Evolutionary conservation across 2,113 vertebrate species (phyloP).

Genomic region (Syngnathoides biaculeatus): DNA sequence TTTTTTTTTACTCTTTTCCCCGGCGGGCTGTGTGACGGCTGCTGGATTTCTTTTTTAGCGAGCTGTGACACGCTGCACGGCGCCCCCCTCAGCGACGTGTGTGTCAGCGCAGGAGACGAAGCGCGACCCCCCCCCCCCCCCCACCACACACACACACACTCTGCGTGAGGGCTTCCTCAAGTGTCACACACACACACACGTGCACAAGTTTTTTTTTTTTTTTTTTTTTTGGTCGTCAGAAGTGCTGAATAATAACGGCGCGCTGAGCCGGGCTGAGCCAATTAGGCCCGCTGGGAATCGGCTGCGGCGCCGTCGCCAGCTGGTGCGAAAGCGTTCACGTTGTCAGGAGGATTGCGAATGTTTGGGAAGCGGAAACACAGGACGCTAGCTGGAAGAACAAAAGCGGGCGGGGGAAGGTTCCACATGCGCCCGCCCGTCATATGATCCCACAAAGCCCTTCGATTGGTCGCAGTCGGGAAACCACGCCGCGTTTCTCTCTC

Average conservation of each 20-base stretch:
- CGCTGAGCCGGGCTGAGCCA: slow-evolving; percentile 61
- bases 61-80: neutral
- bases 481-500: too few relatives aligned
- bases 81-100: slow-evolving; percentile 40
- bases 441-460: neutral
- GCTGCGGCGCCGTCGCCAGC: slow-evolving; percentile 24
- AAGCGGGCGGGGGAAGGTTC: neutral
- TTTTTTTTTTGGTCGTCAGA: slow-evolving; percentile 41
- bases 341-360: slow-evolving; percentile 1
- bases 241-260: slow-evolving; percentile 67
- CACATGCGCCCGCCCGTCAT: neutral
- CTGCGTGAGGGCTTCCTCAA: slow-evolving; percentile 48
- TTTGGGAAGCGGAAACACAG: neutral
- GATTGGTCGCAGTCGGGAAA: neutral
- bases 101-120: slow-evolving; percentile 59
- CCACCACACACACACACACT: neutral
- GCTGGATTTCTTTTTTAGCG: slow-evolving; percentile 1
- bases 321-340: neutral
- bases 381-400: neutral
- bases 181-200: slow-evolving; percentile 46
- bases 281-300: slow-evolving; percentile 62
- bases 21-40: neutral
- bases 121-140: slow-evolving; percentile 22
- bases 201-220: slow-evolving; percentile 17
- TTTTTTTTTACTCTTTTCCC: neutral